These are phyloP conservation scores for Pammene aurita DNA, from an alignment of 2,888 invertebrate genomes.

Conservation along the genomic window DNA sequence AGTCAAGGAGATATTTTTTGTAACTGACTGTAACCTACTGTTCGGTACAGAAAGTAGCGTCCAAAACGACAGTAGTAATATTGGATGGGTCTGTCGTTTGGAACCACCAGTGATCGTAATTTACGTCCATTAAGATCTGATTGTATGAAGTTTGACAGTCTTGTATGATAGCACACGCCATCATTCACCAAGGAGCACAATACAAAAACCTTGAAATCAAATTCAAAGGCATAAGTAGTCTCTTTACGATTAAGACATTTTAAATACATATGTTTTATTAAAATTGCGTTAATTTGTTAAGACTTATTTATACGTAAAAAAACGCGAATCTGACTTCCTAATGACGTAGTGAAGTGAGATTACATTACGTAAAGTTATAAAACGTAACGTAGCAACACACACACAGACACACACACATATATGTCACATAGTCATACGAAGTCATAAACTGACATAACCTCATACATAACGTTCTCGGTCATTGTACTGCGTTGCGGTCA, in stretches of 20 bases:
- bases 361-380: slow-evolving; percentile 14
- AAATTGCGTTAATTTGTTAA: too few species aligned
- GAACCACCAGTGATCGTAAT: background rate
- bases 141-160: slow-evolving; percentile 4
- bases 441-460: slow-evolving; percentile 8
- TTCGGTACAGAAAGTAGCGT: background rate
- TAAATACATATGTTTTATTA: too few species aligned
- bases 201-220: too few species aligned
- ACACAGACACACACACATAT: too few species aligned
- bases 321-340: background rate
- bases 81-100: background rate
- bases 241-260: too few species aligned
- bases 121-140: background rate
- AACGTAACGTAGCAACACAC: background rate
- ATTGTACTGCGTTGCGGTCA: slow-evolving; percentile 14
- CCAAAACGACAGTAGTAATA: background rate
- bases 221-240: too few species aligned
- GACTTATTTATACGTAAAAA: too few species aligned
- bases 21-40: background rate
- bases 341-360: background rate
- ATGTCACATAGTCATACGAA: background rate
- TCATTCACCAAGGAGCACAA: too few species aligned
- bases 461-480: background rate
- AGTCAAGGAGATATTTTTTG: background rate
- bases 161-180: background rate